Conservation (phyloP, 92 coral and sea anemone genomes). For the Porites evermanni region DNA sequence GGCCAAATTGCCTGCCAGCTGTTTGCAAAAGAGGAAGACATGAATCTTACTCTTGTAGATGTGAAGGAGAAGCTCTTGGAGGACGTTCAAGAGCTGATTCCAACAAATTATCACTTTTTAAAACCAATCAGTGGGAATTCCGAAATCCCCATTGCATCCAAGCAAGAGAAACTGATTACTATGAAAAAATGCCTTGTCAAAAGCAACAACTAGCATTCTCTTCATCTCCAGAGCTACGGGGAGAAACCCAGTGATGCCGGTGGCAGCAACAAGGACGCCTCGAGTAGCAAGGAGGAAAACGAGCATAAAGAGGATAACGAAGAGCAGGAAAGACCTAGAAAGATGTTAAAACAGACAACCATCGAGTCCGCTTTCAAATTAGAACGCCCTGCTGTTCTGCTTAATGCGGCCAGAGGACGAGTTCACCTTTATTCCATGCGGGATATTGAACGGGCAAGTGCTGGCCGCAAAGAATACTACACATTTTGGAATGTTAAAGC, state of each 20-base stretch:
- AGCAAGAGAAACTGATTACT: too few relatives aligned
- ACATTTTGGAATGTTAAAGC: conserved; percentile 38
- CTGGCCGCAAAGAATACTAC: conserved; percentile 33
- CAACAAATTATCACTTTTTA: neutral
- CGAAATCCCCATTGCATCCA: neutral
- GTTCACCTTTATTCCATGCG: conserved; percentile 31
- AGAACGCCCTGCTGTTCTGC: conserved; percentile 18
- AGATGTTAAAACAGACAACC: neutral
- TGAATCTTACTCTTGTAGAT: neutral
- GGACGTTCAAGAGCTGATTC: neutral
- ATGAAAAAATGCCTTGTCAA: too few relatives aligned
- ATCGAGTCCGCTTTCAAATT: conserved; percentile 6
- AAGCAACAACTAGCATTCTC: too few relatives aligned
- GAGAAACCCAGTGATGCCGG: too few relatives aligned
- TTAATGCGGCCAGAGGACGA: conserved; percentile 41
- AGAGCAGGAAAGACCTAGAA: too few relatives aligned
- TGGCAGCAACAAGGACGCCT: too few relatives aligned
- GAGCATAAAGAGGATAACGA: too few relatives aligned
- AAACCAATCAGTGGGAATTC: neutral
- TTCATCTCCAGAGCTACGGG: too few relatives aligned
- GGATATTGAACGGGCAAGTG: conserved; percentile 40
- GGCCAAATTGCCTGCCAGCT: neutral
- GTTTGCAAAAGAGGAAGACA: neutral
- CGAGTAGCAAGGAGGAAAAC: too few relatives aligned
- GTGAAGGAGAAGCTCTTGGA: neutral